These are phyloP conservation scores for Pempheris klunzingeri DNA, from an alignment of 2,797 vertebrate genomes.

Conservation along the genomic window DNA sequence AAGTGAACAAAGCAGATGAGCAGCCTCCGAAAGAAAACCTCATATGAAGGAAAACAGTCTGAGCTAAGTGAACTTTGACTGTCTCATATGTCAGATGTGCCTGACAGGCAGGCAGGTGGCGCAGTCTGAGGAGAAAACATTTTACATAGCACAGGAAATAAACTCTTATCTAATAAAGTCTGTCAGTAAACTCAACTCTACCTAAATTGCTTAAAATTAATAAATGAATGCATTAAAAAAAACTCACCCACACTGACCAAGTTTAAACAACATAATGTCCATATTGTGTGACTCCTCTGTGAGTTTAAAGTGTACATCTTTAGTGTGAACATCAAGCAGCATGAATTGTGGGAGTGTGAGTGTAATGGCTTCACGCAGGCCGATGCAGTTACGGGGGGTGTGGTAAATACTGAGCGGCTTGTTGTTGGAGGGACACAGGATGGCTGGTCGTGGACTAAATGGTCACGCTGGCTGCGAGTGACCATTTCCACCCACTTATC, in stretches of 20 bases:
- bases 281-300: neutral
- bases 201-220: neutral
- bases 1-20: constrained; percentile 12
- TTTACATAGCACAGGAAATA: neutral
- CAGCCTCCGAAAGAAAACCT: neutral
- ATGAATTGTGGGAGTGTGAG: constrained; percentile 19
- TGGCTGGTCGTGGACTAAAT: constrained; percentile 65
- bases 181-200: neutral
- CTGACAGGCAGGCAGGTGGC: neutral
- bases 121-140: neutral
- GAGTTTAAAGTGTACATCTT: neutral
- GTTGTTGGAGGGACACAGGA: constrained; percentile 66
- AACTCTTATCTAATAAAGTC: neutral
- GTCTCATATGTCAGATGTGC: neutral
- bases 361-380: constrained; percentile 33
- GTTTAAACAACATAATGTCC: neutral
- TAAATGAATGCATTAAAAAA: constrained; percentile 1
- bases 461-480: constrained; percentile 53
- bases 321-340: constrained; percentile 6
- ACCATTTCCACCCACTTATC: constrained; percentile 59
- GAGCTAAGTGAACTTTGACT: neutral
- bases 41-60: constrained; percentile 4
- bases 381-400: constrained; percentile 24
- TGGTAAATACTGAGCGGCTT: constrained; percentile 51
- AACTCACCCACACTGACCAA: neutral